Percentiles rank a stretch among this genome's conserved stretches.
Evolutionary conservation across 2,888 invertebrate species (phyloP).

Genomic region (Ochropleura leucogaster): DNA sequence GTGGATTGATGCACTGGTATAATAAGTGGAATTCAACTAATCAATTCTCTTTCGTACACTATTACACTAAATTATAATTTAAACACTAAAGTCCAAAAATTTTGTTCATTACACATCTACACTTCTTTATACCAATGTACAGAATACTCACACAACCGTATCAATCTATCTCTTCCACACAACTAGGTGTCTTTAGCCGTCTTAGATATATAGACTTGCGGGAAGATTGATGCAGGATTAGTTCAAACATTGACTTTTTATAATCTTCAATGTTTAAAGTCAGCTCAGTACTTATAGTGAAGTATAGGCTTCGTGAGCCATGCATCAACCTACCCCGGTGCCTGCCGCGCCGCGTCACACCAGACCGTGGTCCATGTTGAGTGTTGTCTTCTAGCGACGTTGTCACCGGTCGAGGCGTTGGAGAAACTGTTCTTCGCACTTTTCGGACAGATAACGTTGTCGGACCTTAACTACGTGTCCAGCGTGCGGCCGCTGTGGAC

Average conservation of each 20-base stretch:
- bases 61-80: conserved; percentile 42
- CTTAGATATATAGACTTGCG: conserved; percentile 75
- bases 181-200: conserved; percentile 76
- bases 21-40: conserved; percentile 53
- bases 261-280: conserved; percentile 1
- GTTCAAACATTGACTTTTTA: conserved; percentile 22
- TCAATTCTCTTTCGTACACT: conserved; percentile 47
- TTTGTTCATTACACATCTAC: conserved; percentile 47
- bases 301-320: conserved; percentile 40
- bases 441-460: conserved; percentile 97
- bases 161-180: conserved; percentile 82
- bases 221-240: conserved; percentile 78
- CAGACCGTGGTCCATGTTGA: conserved; percentile 85
- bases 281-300: conserved; percentile 23
- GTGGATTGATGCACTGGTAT: conserved; percentile 83
- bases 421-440: conserved; percentile 99
- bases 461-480: conserved; percentile 94
- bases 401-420: conserved; percentile 97
- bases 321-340: conserved; percentile 81
- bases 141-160: conserved; percentile 67
- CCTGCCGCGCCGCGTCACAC: conserved; percentile 68
- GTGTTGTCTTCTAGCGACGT: conserved; percentile 93
- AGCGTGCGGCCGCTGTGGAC: conserved; percentile 95
- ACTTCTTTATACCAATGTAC: conserved; percentile 67
- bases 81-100: conserved; percentile 39